phyloP scores from a whole-genome alignment of 2,888 invertebrate genomes.

The Bhutanitis thaidina region DNA sequence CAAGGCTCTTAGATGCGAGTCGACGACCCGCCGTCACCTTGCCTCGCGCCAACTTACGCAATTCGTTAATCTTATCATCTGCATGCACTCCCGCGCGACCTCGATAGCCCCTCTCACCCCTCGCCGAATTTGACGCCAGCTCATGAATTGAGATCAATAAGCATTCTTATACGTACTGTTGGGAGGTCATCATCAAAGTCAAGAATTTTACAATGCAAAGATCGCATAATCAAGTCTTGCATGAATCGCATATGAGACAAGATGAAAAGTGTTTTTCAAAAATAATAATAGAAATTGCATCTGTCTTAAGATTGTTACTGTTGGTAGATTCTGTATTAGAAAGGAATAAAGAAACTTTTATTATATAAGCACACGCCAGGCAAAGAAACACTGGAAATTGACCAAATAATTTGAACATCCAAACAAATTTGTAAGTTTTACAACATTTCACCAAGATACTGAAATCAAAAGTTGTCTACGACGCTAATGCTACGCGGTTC shows the following conservation, averaged over 20 bases:
- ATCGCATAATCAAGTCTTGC: conserved; percentile 17
- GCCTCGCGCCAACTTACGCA: conserved; percentile 73
- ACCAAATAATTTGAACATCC: no score
- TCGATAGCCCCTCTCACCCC: conserved; percentile 56
- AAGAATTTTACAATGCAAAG: conserved; percentile 17
- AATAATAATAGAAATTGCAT: no score
- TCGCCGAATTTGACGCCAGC: conserved; percentile 59
- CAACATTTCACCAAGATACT: conserved; percentile 13
- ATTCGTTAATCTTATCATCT: conserved; percentile 76
- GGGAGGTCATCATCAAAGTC: conserved; percentile 26
- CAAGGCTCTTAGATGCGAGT: conserved; percentile 68
- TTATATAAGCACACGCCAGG: no score
- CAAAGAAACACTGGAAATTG: no score
- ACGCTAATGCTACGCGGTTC: conserved; percentile 39
- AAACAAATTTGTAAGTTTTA: background rate
- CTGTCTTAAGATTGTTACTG: no score
- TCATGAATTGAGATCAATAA: conserved; percentile 27
- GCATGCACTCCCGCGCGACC: conserved; percentile 67
- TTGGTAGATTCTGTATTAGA: no score
- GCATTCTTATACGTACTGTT: conserved; percentile 19
- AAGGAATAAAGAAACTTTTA: no score
- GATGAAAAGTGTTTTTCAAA: no score
- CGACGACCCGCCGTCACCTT: conserved; percentile 77
- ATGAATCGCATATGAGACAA: conserved; percentile 6
- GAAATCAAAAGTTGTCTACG: conserved; percentile 44